Evolutionary conservation across 2,113 vertebrate species (phyloP), one percentile per base, ranked within the genome.

Genomic region (Probosciger aterrimus): DNA sequence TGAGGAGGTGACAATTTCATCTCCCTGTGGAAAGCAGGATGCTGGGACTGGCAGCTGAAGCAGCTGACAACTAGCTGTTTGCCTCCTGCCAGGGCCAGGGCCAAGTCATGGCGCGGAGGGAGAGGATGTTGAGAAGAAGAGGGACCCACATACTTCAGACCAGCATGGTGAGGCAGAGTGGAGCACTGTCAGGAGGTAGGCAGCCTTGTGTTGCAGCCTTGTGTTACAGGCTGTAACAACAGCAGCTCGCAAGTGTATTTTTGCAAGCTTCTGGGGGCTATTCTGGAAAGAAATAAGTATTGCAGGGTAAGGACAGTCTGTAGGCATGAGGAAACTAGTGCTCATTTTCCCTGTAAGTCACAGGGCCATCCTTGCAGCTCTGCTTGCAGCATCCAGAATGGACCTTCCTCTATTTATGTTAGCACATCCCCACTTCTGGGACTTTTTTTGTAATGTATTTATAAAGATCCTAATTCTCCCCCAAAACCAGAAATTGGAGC

Each of bases 41-140:
- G 0, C 37, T 62, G 57, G 8, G 7, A 44, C 24, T 1, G 1
- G 30, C 25, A 64, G 25, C 14, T 0, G 1, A 30, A 79, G 15
- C 28, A 73, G 20, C 11, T 0, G 5, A 7, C 23, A 41, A 55
- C 11, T 30, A 22, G 2, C 10, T 41, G 20, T 6, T 33, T 33
- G 24, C 28, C 49, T 28, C 7, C 7, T 3, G 1, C 9, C 11
- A 13, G n/a, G 35, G 18, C 2, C 11, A 80, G 44, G 44, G 16
- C 1, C 15, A 80, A 35, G n/a, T 24, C 24, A 15, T 9, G 35
- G 24, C 30, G 10, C 2, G 3, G 47, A 24, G 13, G 3, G 43
- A 24, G 18, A 22, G 16, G 14, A 25, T 46, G 25, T 5, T 3
- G 0, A 24, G 10, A 33, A 46, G 16, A 52, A 27, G 41, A 59